Evolutionary conservation across 1,140 invertebrate species (phyloP), one percentile per base, ranked within the genome.

Genomic region (Atopsyche davidsoni): DNA sequence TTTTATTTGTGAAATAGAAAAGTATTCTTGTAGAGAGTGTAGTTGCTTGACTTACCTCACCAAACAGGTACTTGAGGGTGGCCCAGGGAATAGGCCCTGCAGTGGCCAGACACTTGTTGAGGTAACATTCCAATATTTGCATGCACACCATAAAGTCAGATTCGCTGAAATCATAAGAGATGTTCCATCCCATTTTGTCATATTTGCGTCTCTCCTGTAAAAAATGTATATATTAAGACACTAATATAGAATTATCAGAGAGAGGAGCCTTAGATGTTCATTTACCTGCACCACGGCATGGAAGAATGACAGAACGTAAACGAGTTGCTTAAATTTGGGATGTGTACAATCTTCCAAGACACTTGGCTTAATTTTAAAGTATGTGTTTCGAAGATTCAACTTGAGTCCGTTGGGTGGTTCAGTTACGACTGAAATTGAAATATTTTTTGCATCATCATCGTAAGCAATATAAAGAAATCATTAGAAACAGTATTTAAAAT

Each of bases 161-260:
- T 69, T 93, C 89, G 62, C 89, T 92, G 65, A 94, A 95, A 72
- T 95, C 90, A 63, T 94, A 95, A 32, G 77, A 78, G 49, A 94
- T 89, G 62, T 95, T 96, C 91, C 91, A 94, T 1, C 91, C 91
- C 46, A 93, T 87, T 72, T 94, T 94, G 59, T 86, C 87, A 63
- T 93, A 95, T 66, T 92, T 93, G 59, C 88, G 79, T 35, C 91
- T 79, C 66, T 94, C 91, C 79, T 89, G 61, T 6, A 58, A 66
- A 55, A 58, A 31, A 6, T 25, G 3, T 4, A 11, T 14, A 36
- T 36, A 36, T 4, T 43, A 7, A 21, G 4, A 32, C 6, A 44
- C 10, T 49, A 2, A 44, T n/a, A n/a, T n/a, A n/a, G n/a, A n/a
- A n/a, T n/a, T n/a, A n/a, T n/a, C n/a, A n/a, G n/a, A n/a, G n/a